phyloP scores from a whole-genome alignment of 2,113 vertebrate species.

The Rattus rattus region DNA sequence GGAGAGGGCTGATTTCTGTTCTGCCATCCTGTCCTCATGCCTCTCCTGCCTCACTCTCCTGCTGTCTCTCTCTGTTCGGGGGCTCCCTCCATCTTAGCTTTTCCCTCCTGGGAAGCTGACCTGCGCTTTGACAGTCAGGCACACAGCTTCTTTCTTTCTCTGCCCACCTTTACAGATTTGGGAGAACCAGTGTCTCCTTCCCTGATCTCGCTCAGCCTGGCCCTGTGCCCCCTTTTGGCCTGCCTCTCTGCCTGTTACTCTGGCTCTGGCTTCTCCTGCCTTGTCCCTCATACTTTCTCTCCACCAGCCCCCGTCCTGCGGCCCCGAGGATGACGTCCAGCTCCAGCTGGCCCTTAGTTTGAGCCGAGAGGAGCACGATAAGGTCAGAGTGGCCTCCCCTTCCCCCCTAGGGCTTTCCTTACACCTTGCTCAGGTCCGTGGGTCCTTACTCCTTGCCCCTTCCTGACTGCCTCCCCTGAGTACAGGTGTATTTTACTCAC shows the following conservation, averaged over 20 bases:
- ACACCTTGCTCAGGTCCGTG: background rate
- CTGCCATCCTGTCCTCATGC: conserved; percentile 39
- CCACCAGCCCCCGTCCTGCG: conserved; percentile 88
- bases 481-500: fast-evolving
- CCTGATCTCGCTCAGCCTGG: background rate
- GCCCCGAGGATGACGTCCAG: conserved; percentile 91
- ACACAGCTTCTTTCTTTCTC: background rate
- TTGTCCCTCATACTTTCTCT: conserved; percentile 83
- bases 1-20: background rate
- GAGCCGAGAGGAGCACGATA: conserved; percentile 94
- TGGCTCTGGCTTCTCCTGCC: conserved; percentile 69
- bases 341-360: conserved; percentile 93
- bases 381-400: conserved; percentile 87
- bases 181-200: background rate
- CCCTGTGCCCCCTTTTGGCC: background rate
- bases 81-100: no score
- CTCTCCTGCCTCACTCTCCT: background rate
- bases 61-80: background rate
- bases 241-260: conserved; percentile 72
- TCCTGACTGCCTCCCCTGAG: background rate
- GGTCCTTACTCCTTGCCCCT: background rate
- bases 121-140: background rate
- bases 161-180: background rate
- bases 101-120: background rate
- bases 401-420: background rate